A percentile compares a stretch with the other conserved stretches of the same genome.
Evolutionary conservation across 2,113 vertebrate species (phyloP).

Genomic region (Lophotis ruficrista): DNA sequence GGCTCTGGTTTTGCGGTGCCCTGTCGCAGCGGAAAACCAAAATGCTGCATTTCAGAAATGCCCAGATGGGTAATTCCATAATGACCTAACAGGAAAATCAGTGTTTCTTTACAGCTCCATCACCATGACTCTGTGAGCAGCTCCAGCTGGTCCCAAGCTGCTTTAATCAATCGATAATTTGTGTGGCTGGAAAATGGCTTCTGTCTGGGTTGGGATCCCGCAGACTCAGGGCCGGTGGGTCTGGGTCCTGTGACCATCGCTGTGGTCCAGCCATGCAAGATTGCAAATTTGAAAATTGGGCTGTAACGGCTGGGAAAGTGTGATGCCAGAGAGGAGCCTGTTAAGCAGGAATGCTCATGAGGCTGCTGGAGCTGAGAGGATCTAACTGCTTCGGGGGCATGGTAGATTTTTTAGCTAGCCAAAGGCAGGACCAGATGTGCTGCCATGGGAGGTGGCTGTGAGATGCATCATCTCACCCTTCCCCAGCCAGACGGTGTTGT

Average conservation of each 20-base stretch:
- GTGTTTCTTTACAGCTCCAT: background rate
- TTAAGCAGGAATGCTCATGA: accelerated
- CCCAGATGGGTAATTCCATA: constrained; percentile 57
- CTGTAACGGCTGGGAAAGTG: background rate
- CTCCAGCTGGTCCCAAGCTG: constrained; percentile 7
- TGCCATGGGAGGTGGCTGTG: background rate
- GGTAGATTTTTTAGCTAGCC: background rate
- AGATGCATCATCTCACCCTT: background rate
- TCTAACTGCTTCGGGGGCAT: background rate
- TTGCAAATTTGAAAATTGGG: background rate
- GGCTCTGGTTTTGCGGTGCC: background rate
- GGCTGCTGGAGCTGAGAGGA: background rate
- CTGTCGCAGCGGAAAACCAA: background rate
- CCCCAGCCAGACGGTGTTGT: background rate
- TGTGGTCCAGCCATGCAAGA: background rate
- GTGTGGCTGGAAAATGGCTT: background rate
- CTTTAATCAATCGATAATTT: background rate
- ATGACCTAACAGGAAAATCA: constrained; percentile 24
- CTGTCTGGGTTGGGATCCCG: accelerated
- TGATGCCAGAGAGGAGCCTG: background rate
- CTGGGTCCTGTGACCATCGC: background rate
- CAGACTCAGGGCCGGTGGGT: accelerated
- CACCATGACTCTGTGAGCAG: background rate
- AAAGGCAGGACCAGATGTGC: background rate
- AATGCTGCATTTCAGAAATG: background rate